Evolutionary conservation across 2,113 vertebrate species (phyloP), one percentile per base, ranked within the genome.

Genomic region (Lampris megalopsis): DNA sequence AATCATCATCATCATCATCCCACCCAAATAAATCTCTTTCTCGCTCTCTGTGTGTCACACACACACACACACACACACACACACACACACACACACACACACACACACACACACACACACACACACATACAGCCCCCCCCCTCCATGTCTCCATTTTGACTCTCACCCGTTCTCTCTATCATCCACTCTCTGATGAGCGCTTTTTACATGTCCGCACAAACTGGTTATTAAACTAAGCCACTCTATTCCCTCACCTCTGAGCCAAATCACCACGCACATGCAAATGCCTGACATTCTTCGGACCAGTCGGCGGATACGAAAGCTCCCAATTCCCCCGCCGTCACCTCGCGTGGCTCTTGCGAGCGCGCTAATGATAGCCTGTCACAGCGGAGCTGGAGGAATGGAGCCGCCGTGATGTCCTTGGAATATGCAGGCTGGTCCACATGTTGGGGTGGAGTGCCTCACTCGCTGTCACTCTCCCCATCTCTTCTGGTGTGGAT

Each of bases 281-380:
- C 24, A 24, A 24, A 24, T 80, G 63, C 78, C 77, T 85, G 86
- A 86, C 84, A 84, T 88, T 84, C 89, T 77, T 71, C 85, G 73
- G 88, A 91, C 85, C 76, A 75, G 88, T 82, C 89, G 87, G 86
- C 86, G 90, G 82, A 89, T 90, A 89, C 91, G 84, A 93, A 93
- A 93, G 90, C 91, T 87, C 87, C 74, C 91, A 92, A 92, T 92
- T 93, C 91, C 90, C 90, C 84, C 76, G 85, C 90, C 88, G 89
- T 92, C 90, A 91, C 90, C 86, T 92, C 85, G 80, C 75, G 82
- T 71, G 86, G 87, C 87, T 84, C 88, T 91, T 61, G 79, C 86
- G 77, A 84, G 88, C 80, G 67, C 85, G 74, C 75, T 94, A 94
- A 94, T 94, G 91, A 94, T 92, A 93, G 88, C 82, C 92, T 94